Evolutionary conservation across 2,888 invertebrate genomes (phyloP), one percentile per base, ranked within the genome.

Genomic region (Philaethria dido): DNA sequence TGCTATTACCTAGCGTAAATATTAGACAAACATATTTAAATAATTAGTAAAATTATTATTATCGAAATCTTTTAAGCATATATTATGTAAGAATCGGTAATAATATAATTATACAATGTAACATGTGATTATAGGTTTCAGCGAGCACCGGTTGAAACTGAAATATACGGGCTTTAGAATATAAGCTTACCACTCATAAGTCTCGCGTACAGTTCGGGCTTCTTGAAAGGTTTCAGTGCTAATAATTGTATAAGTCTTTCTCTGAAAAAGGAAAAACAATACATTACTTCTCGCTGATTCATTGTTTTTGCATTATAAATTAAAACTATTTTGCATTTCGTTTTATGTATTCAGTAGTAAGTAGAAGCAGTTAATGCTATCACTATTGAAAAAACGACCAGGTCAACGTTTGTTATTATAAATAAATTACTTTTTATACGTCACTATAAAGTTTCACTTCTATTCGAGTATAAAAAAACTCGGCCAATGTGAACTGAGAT

Each of bases 191-290:
- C 97, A 94, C 95, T 96, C 78, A 92, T 94, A 78, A 99, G 94
- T 80, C 97, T 95, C 77, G 95, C 93, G 85, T 95, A 96, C 71
- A 99, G 92, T 93, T 99, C 98, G 69, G 97, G 97, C 93, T 98
- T 98, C 93, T 98, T 99, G 92, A 96, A 98, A 73, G 98, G 96
- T 93, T 96, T 96, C 89, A 98, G 92, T 77, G 98, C 99, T 89
- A 99, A 94, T 86, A 98, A 94, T 88, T 99, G 99, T 86, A 99
- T 97, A 84, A 99, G 95, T 89, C 98, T 95, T 93, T 98, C 98
- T 89, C 98, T 97, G 93, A 80, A 94, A 57, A 93, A 86, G 86
- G 84, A 81, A 82, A 89, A 87, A 77, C 25, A 61, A 47, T 63
- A 52, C 20, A 29, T 45, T 60, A 47, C 14, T 47, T 29, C 29